Evolutionary conservation across 1,140 invertebrate genomes (phyloP).

Genomic region (Zaprionus africanus): DNA sequence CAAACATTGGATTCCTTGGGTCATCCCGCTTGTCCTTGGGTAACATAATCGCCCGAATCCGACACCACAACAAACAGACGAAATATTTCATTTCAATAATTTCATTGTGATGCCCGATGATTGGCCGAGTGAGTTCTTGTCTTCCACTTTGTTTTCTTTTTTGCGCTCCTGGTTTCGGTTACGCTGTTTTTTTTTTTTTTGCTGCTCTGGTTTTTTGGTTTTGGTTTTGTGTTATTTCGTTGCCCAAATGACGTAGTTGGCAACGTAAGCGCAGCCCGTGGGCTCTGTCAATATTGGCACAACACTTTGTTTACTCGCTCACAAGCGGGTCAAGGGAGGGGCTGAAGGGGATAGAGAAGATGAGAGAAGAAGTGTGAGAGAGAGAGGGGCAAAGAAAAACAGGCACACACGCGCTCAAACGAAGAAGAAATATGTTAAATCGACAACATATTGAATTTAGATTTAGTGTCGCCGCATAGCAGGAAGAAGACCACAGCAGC

Average conservation of each 20-base stretch:
- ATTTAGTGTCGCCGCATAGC: constrained; percentile 54
- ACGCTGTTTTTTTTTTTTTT: background rate
- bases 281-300: constrained; percentile 66
- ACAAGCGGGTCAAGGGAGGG: constrained; percentile 19
- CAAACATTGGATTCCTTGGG: constrained; percentile 28
- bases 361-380: constrained; percentile 43
- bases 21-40: constrained; percentile 38
- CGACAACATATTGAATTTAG: constrained; percentile 79
- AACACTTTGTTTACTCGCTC: constrained; percentile 67
- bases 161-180: constrained; percentile 3
- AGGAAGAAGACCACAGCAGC: constrained; percentile 1
- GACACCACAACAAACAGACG: constrained; percentile 61
- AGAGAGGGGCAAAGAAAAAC: constrained; percentile 26
- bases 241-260: constrained; percentile 36
- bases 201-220: background rate
- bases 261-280: constrained; percentile 51
- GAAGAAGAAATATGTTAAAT: constrained; percentile 72
- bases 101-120: constrained; percentile 46
- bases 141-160: constrained; percentile 3
- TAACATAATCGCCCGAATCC: constrained; percentile 64
- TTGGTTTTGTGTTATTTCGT: background rate
- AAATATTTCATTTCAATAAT: constrained; percentile 68
- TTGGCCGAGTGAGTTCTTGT: constrained; percentile 25
- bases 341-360: constrained; percentile 6
- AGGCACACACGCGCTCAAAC: constrained; percentile 17